Evolutionary conservation across 2,888 invertebrate genomes (phyloP), one percentile per base, ranked within the genome.

Genomic region (Tenthredo livida): DNA sequence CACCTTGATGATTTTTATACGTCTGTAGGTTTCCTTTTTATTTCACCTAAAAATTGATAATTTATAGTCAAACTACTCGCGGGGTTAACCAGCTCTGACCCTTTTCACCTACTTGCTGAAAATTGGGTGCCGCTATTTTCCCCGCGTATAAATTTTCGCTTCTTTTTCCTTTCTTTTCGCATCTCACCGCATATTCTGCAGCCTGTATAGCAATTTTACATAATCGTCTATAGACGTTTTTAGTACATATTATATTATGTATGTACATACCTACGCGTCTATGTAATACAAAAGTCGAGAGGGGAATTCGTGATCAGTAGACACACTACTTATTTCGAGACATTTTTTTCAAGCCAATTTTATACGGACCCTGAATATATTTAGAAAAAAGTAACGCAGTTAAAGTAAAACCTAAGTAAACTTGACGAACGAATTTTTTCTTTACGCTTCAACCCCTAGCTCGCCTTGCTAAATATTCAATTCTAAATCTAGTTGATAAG

Each of bases 331-430:
- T 33, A 5, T 21, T 15, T 15, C 15, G 21, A n/a, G n/a, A 54
- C 17, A 0, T 15, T 67, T 25, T 25, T 67, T 67, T 17, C 67
- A 12, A 61, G 6, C 67, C 67, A 67, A 67, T 67, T 17, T n/a
- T n/a, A n/a, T 33, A 67, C 10, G 33, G 17, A 29, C 15, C 15
- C 67, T 6, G 67, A 67, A 67, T 67, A 67, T 17, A 67, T 67
- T 67, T 67, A 6, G 33, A 17, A 1, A 33, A 67, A 33, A 29
- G 73, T 73, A 7, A n/a, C 21, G 61, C 37, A 80, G 80, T 80
- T 80, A 61, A 78, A 80, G 80, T 80, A 61, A 61, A 78, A 58
- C 37, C 61, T 80, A 25, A 80, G 80, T 61, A 61, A 80, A 80
- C 80, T 61, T 29, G 7, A 40, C 40, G 40, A 21, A 61, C 21